Evolutionary conservation across 2,113 vertebrate species (phyloP), one percentile per base, ranked within the genome.

Genomic region (Brienomyrus brachyistius): DNA sequence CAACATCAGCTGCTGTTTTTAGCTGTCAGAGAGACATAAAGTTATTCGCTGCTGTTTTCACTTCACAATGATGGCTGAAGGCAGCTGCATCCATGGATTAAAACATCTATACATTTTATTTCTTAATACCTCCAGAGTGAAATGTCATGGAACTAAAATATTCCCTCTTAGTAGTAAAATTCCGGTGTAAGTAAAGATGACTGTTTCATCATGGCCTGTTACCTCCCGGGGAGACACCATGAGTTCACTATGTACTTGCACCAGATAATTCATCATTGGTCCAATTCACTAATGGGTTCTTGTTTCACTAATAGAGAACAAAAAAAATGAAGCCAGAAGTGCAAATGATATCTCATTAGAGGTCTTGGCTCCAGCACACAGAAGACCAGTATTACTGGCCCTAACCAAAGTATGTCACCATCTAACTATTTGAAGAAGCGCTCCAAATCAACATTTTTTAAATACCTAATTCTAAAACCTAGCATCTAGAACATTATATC

Each of bases 191-290:
- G 31, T 77, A 80, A 47, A 86, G 48, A 86, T 21, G 15, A 54
- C 11, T 54, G 23, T 35, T 40, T 54, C 54, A 50, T 31, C 50
- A 8, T 5, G 23, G 15, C 31, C 51, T 54, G 27, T 43, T 35
- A 87, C 54, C 50, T 31, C 27, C n/a, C 50, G 2, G 50, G 27
- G 85, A 23, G 13, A 13, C 83, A 86, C 7, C 8, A 7, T 11
- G n/a, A 51, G n/a, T 51, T 86, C 83, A 86, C 82, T 23, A 50
- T 54, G 31, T 51, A 35, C 85, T 87, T 21, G 15, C 50, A 54
- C 85, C 85, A 87, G 51, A 87, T 87, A 35, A 87, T 54, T 87
- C 85, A 54, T 87, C 85, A 56, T 19, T 87, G 85, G 85, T 52
- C 51, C 85, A 87, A 56, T 87, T 87, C 48, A 87, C 85, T 87